These are phyloP conservation scores for Heliconius sara DNA, from an alignment of 2,888 invertebrate species.

Conservation along the genomic window DNA sequence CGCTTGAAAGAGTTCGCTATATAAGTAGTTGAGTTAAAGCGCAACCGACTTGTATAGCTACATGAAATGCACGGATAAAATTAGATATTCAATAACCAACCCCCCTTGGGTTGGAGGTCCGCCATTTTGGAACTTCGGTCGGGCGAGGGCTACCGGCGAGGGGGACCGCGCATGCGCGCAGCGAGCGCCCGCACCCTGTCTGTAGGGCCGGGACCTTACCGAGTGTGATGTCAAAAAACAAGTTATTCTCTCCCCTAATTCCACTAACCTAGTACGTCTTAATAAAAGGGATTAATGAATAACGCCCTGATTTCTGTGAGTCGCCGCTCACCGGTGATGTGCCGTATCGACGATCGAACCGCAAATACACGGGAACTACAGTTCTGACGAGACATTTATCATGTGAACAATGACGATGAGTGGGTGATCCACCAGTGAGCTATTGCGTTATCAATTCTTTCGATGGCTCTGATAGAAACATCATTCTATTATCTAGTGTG, in stretches of 20 bases:
- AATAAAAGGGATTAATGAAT: constrained; percentile 69
- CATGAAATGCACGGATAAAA: constrained; percentile 79
- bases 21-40: constrained; percentile 51
- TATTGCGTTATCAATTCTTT: constrained; percentile 44
- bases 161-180: constrained; percentile 78
- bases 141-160: constrained; percentile 70
- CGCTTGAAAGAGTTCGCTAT: constrained; percentile 44
- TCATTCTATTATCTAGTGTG: constrained; percentile 26
- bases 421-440: constrained; percentile 69
- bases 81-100: constrained; percentile 81
- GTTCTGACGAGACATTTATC: constrained; percentile 49
- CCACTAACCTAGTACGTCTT: constrained; percentile 81
- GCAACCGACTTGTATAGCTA: constrained; percentile 63
- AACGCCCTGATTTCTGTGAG: constrained; percentile 59
- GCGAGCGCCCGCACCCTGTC: constrained; percentile 74
- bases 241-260: constrained; percentile 80
- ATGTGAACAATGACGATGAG: constrained; percentile 69
- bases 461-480: constrained; percentile 30
- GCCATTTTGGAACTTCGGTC: constrained; percentile 79
- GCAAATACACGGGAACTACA: constrained; percentile 37
- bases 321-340: constrained; percentile 45
- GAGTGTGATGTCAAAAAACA: constrained; percentile 82
- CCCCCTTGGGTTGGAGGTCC: constrained; percentile 65
- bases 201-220: constrained; percentile 75
- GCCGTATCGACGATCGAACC: constrained; percentile 38